Evolutionary conservation across 1,140 invertebrate species (phyloP).

Genomic region (Pseudomyrmex gracilis): DNA sequence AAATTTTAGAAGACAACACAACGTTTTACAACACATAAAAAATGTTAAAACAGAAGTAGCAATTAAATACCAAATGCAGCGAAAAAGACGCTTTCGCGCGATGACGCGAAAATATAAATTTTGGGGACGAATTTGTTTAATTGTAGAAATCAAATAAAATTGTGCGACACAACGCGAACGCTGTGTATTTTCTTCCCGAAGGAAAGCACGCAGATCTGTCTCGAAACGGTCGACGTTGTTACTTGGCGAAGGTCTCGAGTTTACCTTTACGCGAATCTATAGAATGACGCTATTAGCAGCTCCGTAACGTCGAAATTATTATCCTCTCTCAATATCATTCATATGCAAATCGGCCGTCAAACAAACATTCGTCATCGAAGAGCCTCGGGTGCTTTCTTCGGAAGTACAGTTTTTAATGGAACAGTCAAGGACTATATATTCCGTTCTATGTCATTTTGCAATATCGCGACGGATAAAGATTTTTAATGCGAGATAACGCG

Average conservation of each 20-base stretch:
- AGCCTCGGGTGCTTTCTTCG: slow-evolving; percentile 16
- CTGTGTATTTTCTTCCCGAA: background rate
- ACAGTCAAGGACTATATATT: slow-evolving; percentile 35
- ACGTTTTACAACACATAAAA: too few species aligned
- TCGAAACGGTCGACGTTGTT: background rate
- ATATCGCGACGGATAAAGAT: slow-evolving; percentile 3
- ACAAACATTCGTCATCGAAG: slow-evolving; percentile 51
- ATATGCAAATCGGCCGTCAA: slow-evolving; percentile 27
- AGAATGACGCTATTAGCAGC: slow-evolving; percentile 34
- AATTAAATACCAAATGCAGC: too few species aligned
- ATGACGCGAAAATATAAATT: too few species aligned
- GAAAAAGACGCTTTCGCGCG: too few species aligned
- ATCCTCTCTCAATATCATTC: slow-evolving; percentile 21
- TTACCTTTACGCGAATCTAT: background rate
- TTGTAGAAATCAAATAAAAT: too few species aligned
- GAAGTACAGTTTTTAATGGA: slow-evolving; percentile 2
- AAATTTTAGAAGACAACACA: too few species aligned
- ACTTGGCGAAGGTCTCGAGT: slow-evolving; percentile 30
- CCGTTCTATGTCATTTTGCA: too few species aligned
- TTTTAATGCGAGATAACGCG: background rate
- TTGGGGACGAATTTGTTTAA: too few species aligned
- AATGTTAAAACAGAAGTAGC: too few species aligned
- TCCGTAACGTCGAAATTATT: background rate
- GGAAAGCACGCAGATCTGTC: background rate
- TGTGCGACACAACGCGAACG: background rate